Conservation (phyloP, 2,113 vertebrate genomes). For the Campylorhamphus procurvoides region DNA sequence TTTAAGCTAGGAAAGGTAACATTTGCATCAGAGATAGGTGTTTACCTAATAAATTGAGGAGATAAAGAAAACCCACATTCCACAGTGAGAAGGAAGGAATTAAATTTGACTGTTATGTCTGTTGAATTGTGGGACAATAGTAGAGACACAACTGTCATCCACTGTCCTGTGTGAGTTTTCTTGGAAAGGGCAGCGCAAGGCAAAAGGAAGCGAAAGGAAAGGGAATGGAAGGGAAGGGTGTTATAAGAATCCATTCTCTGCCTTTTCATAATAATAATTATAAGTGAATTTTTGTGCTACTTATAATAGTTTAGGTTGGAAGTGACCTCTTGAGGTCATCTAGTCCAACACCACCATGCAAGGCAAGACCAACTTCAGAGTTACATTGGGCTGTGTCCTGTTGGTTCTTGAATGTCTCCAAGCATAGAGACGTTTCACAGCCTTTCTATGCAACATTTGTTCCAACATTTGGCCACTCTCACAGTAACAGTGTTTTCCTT, state of each 20-base stretch:
- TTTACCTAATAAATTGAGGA: background rate
- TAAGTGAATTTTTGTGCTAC: background rate
- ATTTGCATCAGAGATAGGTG: background rate
- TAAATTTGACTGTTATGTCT: background rate
- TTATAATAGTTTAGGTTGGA: background rate
- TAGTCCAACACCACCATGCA: background rate
- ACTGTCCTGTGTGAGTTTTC: background rate
- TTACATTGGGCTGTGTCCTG: rapidly evolving
- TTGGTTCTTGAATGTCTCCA: background rate
- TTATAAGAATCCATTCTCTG: background rate
- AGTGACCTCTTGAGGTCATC: background rate
- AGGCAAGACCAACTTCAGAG: background rate
- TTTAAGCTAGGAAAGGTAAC: background rate
- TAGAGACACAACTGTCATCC: background rate
- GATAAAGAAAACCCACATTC: background rate
- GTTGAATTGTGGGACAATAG: background rate
- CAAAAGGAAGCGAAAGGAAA: background rate
- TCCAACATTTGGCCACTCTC: background rate
- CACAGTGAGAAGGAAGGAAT: background rate
- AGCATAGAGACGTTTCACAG: background rate
- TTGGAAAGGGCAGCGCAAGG: background rate
- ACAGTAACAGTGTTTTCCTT: background rate
- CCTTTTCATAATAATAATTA: background rate
- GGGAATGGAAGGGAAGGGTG: background rate
- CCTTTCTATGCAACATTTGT: background rate